Base-by-base conservation (phyloP, 2,113 vertebrate genomes). In the Epinephelus moara region DNA sequence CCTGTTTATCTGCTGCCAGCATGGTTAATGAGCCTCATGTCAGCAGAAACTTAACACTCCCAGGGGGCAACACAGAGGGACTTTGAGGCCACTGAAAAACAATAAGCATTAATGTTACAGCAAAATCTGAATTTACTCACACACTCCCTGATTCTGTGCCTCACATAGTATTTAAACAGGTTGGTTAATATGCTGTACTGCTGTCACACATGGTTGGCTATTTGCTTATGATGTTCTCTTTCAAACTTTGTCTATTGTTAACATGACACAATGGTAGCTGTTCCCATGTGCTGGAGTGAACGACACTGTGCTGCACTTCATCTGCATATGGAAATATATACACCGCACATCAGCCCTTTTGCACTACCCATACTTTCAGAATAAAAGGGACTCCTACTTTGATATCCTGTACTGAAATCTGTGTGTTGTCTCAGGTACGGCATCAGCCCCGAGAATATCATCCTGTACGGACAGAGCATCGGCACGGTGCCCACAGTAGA, bases 401-500 rank as follows among this genome's bases (percentile, higher is more conserved):
- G 11, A 9, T 50, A 25, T 67, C 70, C 55, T 75, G 19, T 27
- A 27, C 4, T 73, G 37, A 80, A 27, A 57, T 57, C 0, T 63
- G 12, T 75, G 15, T 80, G 5, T 78, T 18, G 15, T 67, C 64
- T 56, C 86, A 99, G 98, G 89, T 99, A 99, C 0, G 98, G 98
- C 81, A 99, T 99, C 91, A 99, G 98, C 91, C 98, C 98, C 0
- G 98, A 99, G 94, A 99, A 99, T 90, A 98, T 99, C 49, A 97
- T 99, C 88, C 92, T 99, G 68, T 99, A 99, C 0, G 98, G 98
- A 1, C 98, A 99, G 80, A 99, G 98, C 93, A 99, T 99, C 0
- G 98, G 98, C 91, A 99, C 98, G 0, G 98, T 99, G 82, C 98
- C 98, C 91, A 99, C 98, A 0, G 98, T 99, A 15, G 98, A 99